Evolutionary conservation across 2,113 vertebrate genomes (phyloP).

Genomic region (Hipposideros armiger): DNA sequence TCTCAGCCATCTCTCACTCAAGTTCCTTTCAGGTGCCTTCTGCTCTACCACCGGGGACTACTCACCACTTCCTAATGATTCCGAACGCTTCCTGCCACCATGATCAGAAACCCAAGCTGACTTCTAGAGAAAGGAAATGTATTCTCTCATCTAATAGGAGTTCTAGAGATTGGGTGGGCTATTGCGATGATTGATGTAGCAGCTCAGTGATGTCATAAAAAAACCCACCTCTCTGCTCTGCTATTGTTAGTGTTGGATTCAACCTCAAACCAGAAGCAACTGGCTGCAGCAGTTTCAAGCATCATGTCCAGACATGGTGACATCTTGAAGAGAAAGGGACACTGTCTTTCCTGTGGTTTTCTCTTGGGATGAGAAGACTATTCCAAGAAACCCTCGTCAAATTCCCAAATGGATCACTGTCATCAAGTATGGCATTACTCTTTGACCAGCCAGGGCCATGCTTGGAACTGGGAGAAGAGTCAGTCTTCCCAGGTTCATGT

Average conservation of each 20-base stretch:
- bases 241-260: background rate
- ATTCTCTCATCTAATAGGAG: background rate
- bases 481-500: background rate
- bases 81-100: background rate
- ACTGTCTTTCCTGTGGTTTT: slow-evolving; percentile 23
- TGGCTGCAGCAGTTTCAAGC: background rate
- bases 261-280: background rate
- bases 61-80: slow-evolving; percentile 41
- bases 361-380: background rate
- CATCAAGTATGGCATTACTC: background rate
- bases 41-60: background rate
- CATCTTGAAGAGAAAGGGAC: background rate
- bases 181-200: background rate
- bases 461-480: background rate
- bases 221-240: background rate
- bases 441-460: background rate
- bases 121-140: slow-evolving; percentile 8
- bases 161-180: background rate
- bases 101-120: slow-evolving; percentile 38
- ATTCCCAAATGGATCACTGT: background rate
- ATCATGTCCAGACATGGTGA: background rate
- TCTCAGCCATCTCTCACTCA: background rate
- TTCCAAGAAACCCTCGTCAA: background rate
- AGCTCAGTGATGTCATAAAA: background rate
- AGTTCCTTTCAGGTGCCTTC: slow-evolving; percentile 37